Evolutionary conservation across 2,113 vertebrate species (phyloP), one percentile per base, ranked within the genome.

Genomic region (Perccottus glenii): DNA sequence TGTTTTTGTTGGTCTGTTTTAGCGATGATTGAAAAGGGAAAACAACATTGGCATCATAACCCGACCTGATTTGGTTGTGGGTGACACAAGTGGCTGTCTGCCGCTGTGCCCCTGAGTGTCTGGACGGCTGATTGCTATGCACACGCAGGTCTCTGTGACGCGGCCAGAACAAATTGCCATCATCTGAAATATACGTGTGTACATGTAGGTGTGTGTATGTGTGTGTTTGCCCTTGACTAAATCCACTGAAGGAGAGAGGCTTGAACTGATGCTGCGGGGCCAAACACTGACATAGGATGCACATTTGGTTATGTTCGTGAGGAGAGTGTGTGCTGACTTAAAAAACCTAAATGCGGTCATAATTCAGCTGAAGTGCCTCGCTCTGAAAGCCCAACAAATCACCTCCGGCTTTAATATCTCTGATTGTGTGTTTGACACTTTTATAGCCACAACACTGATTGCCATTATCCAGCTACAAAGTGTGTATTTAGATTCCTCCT

Each of bases 141-240:
- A 73, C 78, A 79, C 74, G 75, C 81, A 75, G 66, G 73, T 80
- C 73, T 81, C 78, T 64, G 69, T 65, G 70, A 85, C 80, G 70
- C 78, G 82, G 81, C 74, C 84, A 81, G 78, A 86, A 88, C 83
- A 83, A 88, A 90, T 85, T 84, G 74, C 72, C 82, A 64, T 87
- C 72, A 80, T 81, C 55, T 63, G 57, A 71, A 81, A 72, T 52
- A 19, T 49, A 10, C 70, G 50, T 32, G 35, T 49, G 47, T 14
- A 48, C 33, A 12, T 56, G 4, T 44, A 42, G 36, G 61, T 44
- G 9, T 1, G 4, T 56, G 27, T 62, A 4, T 70, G 58, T 52
- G 61, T 58, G 45, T 63, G 33, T 59, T 36, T 82, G 63, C 64
- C 80, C 78, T 82, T 87, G 78, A 78, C 80, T 77, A 83, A 83